Evolutionary conservation across 2,113 vertebrate species (phyloP), one percentile per base, ranked within the genome.

Genomic region (Penelope pileata): DNA sequence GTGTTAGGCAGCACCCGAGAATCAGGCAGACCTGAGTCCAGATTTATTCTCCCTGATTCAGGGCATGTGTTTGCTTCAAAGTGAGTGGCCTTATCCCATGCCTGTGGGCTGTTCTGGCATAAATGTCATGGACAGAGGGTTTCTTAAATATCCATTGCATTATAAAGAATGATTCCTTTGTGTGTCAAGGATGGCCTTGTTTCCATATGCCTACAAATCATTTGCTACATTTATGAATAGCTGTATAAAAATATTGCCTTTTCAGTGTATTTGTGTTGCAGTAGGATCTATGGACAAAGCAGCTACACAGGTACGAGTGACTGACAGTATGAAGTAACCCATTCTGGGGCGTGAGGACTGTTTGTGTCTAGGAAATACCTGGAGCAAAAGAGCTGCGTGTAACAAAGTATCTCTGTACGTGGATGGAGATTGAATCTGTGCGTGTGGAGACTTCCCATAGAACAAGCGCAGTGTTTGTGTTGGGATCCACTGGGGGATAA

Each of bases 21-120:
- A 53, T 66, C 30, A 8, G 58, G 51, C 13, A 67, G 51, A 11
- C 15, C 4, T 13, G 1, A 1, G 0, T 36, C 82, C 21, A 32
- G 1, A 11, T 56, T 59, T 82, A 19, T 79, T 91, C 12, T 82
- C 3, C 18, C 60, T 70, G 50, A 54, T 70, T 83, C 18, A 36
- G 30, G 45, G 11, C 29, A 72, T 40, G 14, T 76, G 24, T 34
- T 22, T 75, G 47, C 4, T 21, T 80, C 72, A n/a, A 50, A 75
- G 48, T 92, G 30, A 63, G 12, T 23, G 22, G 17, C 59, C 47
- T 42, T 27, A 29, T 58, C 24, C 29, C 42, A 70, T 63, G 42
- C 29, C 4, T 54, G 2, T 50, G 16, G 12, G 13, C 75, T 70
- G 2, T 76, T 80, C n/a, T 83, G n/a, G 16, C 47, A 29, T 88